Evolutionary conservation across 1,140 invertebrate genomes (phyloP), one percentile per base, ranked within the genome.

Genomic region (Dreissena polymorpha): DNA sequence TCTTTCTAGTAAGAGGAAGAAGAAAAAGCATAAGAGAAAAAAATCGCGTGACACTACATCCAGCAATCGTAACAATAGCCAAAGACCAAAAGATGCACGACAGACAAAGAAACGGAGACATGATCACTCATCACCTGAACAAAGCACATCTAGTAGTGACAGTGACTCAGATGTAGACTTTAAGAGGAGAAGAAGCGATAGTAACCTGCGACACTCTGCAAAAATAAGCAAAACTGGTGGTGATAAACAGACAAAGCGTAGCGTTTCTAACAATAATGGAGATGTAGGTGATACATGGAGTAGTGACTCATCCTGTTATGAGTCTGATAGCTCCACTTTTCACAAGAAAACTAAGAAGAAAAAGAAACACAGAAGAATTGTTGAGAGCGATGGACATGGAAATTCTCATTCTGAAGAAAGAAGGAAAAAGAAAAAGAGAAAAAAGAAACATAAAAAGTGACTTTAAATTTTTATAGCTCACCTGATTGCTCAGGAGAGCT

Each of bases 1-100:
- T 21, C 50, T 29, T 69, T 88, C 88, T 29, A 74, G 84, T 10
- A 65, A 84, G 23, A 72, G 79, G 14, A 57, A 84, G 39, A 82
- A 67, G 23, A 82, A 73, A 67, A 50, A 73, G 63, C 49, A 69
- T 18, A 29, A 49, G 71, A 57, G 55, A 60, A 79, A 55, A 21
- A 70, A 79, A 27, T 55, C 51, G 27, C 21, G 50, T 27, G 51
- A 60, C 18, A 50, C 49, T 21, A n/a, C 13, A 50, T 51, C 50
- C 49, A 71, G 69, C 25, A 21, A 71, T 14, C 50, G 69, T 71
- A 39, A 39, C 8, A 39, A 8, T 39, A 39, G 39, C 39, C 39
- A 8, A 39, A 8, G 39, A 39, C 39, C 39, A 39, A 39, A 39
- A 5, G 39, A 39, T 5, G 39, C 2, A 39, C 39, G 39, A 39